Base-by-base conservation (phyloP, 35 echinoderm and acorn worm species). In the Ophiothrix spiculata region DNA sequence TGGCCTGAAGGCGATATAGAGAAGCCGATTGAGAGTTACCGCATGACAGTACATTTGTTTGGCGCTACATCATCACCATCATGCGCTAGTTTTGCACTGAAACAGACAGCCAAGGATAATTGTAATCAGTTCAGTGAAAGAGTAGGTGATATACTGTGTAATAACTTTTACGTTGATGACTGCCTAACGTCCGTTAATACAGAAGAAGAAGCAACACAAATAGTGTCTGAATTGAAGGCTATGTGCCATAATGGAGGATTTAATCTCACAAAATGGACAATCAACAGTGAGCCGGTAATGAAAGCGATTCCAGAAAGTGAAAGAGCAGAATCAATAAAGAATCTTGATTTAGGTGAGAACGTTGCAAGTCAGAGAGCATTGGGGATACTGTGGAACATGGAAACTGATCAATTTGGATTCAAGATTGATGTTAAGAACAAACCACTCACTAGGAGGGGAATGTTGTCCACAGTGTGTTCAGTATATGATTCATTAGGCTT, bases 11-110 rank as follows among this genome's bases (percentile, higher is more conserved):
- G 93, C 33, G 81, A 95, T 40, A 86, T 87, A 11, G 40, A 80
- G 6, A 56, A 79, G 56, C 84, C 85, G 4, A 38, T 90, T 21
- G 56, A 25, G 87, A 76, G 60, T 28, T 90, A 86, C 79, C 87
- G 79, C 36, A 94, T 94, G 83, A 83, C 49, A 32, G 89, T 85
- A 31, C 89, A 91, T 39, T 6, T 95, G 19, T 94, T 95, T 84
- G 84, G 88, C 38, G 89, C 85, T 13, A 79, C 86, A 28, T 95
- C 83, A 29, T 95, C 93, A 32, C 88, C 88, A 56, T 38, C 84
- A 38, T 87, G 93, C 80, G 88, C 93, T 21, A 90, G 33, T 37
- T 87, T 56, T 78, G 83, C 75, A 29, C 73, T 94, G 79, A 79
- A 84, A 38, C 86, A 75, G 79, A 69, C 84, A 17, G 88, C 80